Evolutionary conservation across 2,888 invertebrate species (phyloP).

Genomic region (Zootermopsis nevadensis): DNA sequence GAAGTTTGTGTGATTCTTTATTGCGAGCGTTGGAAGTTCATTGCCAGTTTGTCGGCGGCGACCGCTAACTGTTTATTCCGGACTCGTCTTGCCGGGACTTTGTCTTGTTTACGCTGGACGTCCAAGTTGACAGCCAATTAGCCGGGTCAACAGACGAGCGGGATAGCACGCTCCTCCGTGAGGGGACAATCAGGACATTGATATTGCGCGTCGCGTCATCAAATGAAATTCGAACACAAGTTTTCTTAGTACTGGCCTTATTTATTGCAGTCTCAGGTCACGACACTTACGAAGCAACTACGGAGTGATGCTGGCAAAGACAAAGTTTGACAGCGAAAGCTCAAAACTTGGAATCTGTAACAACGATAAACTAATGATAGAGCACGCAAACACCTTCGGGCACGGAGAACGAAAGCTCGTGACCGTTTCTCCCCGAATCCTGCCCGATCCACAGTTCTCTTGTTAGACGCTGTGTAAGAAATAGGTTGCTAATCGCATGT

Average conservation of each 20-base stretch:
- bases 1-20: constrained; percentile 8
- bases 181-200: neutral
- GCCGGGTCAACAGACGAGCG: constrained; percentile 6
- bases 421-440: too few relatives aligned
- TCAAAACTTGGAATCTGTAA: too few relatives aligned
- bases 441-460: too few relatives aligned
- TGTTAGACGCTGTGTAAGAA: too few relatives aligned
- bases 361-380: too few relatives aligned
- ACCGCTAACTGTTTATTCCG: neutral
- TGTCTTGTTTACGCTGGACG: neutral
- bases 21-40: neutral
- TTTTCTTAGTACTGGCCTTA: neutral
- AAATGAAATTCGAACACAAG: neutral
- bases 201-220: neutral
- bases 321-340: too few relatives aligned
- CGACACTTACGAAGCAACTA: too few relatives aligned
- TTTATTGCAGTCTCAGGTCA: too few relatives aligned
- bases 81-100: neutral
- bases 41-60: neutral
- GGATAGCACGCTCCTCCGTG: neutral
- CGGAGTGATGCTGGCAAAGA: too few relatives aligned
- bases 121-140: constrained; percentile 44
- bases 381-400: too few relatives aligned
- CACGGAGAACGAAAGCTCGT: too few relatives aligned
- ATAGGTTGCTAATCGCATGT: too few relatives aligned